Base-by-base conservation (phyloP, 2,113 vertebrate species). In the Chionodraco myersi region DNA sequence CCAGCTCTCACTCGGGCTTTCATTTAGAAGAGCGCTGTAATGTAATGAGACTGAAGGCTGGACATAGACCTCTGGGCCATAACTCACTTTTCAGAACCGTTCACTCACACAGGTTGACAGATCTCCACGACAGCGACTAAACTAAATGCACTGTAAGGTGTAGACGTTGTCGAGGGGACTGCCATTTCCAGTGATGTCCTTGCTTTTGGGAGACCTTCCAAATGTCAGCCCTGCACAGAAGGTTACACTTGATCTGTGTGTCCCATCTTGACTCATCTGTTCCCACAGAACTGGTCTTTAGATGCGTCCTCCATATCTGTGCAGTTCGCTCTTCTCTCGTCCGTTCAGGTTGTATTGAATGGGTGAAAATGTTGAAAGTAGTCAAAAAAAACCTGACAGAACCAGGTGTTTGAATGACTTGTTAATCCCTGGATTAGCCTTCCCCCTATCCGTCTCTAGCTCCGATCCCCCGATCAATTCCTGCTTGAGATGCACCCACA, bases 21-120 rank as follows among this genome's bases (percentile, higher is more conserved):
- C 77, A 86, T 92, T 85, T 83, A 77, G 51, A 51, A 60, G 52
- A 85, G 77, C 66, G 9, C 69, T 18, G 79, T 90, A 87, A 90
- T 90, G 89, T 92, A 87, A 92, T 91, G 84, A 92, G 90, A 90
- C 82, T 60, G 79, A 65, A 59, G 45, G 26, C 47, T 70, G 57
- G 72, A 72, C 26, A 59, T 13, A 15, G 76, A 63, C 57, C 52
- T 0, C 58, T 61, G 54, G 36, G 59, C 75, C 56, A 48, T 81
- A 88, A 86, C n/a, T 89, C 83, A 87, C 23, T 79, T 44, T 9
- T 7, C 10, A 36, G 65, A 75, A 72, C 41, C 77, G 69, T 58
- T 84, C 48, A 41, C 63, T 78, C 73, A 77, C 79, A 77, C 64
- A 70, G 57, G 49, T 67, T 73, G 80, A 80, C 53, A 12, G 18